phyloP scores from a whole-genome alignment of 2,797 vertebrate species.

The Rhadinocentrus ornatus region DNA sequence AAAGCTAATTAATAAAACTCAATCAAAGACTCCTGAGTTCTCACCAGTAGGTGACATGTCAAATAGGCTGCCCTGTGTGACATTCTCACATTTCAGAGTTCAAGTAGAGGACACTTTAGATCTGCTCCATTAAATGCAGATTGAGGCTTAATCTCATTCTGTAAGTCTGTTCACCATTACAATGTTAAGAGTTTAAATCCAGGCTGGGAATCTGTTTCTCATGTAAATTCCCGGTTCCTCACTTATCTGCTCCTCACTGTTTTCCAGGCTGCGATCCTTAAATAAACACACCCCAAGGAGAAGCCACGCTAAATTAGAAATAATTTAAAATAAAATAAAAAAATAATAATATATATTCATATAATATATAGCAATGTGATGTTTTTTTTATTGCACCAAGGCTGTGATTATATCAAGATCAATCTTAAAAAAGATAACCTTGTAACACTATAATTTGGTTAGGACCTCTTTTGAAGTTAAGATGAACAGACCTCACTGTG shows the following conservation, averaged over 20 bases:
- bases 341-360: background rate
- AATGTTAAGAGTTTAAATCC: slow-evolving; percentile 82
- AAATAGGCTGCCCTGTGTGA: slow-evolving; percentile 83
- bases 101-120: slow-evolving; percentile 86
- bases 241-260: slow-evolving; percentile 68
- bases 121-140: slow-evolving; percentile 85
- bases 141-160: slow-evolving; percentile 84
- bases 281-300: slow-evolving; percentile 66
- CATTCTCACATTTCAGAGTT: slow-evolving; percentile 84
- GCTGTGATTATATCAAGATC: background rate
- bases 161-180: slow-evolving; percentile 83
- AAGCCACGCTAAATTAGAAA: slow-evolving; percentile 29
- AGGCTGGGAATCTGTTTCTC: slow-evolving; percentile 83
- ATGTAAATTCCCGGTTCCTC: slow-evolving; percentile 81
- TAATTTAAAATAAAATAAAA: background rate
- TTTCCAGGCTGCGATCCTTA: slow-evolving; percentile 75
- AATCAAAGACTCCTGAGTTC: slow-evolving; percentile 77
- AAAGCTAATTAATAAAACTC: slow-evolving; percentile 82
- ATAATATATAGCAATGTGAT: slow-evolving; percentile 8
- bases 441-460: background rate
- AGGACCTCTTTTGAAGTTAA: slow-evolving; percentile 17
- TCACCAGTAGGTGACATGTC: slow-evolving; percentile 82
- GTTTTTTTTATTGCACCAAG: background rate
- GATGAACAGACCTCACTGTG: slow-evolving; percentile 4
- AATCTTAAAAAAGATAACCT: no score